Percentiles rank a stretch among this genome's conserved stretches.
These are phyloP conservation scores for Romanogobio albipinnatus DNA, from an alignment of 2,113 vertebrate genomes.

Conservation along the genomic window DNA sequence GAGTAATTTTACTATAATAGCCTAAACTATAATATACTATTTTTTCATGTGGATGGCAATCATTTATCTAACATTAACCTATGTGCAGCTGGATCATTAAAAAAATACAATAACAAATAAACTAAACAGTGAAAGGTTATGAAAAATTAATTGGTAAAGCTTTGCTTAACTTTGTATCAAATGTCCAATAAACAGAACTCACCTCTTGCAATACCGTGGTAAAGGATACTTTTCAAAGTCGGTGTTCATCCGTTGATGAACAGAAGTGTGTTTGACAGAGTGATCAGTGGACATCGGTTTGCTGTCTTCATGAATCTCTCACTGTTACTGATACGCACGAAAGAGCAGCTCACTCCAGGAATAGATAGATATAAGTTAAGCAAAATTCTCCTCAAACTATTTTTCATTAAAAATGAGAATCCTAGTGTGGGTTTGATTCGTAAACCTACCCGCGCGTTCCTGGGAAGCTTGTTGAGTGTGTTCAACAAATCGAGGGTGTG, in stretches of 20 bases:
- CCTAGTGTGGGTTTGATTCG: not conserved
- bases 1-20: too few relatives aligned
- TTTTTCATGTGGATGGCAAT: too few relatives aligned
- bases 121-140: too few relatives aligned
- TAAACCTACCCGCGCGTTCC: not conserved
- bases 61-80: not conserved
- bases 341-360: not conserved
- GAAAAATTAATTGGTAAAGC: not conserved
- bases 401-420: not conserved
- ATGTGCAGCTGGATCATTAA: not conserved
- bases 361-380: not conserved
- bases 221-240: constrained; percentile 2
- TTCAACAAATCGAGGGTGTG: not conserved
- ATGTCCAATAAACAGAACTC: not conserved
- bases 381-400: not conserved
- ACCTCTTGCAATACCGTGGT: constrained; percentile 20
- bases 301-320: constrained; percentile 5
- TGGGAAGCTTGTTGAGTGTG: not conserved
- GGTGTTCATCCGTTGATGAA: constrained; percentile 21
- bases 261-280: not conserved
- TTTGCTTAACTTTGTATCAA: not conserved
- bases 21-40: too few relatives aligned
- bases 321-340: not conserved
- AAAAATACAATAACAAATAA: not conserved
- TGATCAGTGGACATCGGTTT: constrained; percentile 16